Base-by-base conservation (phyloP, 2,888 invertebrate species). In the Trilocha varians region DNA sequence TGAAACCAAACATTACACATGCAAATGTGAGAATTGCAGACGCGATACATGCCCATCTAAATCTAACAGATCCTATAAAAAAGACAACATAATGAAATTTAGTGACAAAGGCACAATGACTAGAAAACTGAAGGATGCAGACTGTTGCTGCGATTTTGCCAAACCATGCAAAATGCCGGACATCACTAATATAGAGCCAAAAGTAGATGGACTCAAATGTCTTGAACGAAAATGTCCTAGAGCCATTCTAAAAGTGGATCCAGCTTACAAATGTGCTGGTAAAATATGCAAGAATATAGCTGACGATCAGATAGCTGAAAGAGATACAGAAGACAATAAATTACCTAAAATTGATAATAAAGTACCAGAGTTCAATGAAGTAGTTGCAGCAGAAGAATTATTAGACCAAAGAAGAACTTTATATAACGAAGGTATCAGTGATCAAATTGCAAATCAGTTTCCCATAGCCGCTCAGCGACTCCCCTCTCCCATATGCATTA, bases 401-500 rank as follows among this genome's bases (percentile, higher is more conserved):
- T 25, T 25, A 25, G 25, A 25, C 5, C 25, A 25, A 25, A 25
- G 67, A 38, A 72, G 57, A 46, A 63, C 58, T 13, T 43, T 77
- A 32, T 78, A 78, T 47, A 78, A 78, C 39, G 78, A 80, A 51
- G 78, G 78, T 13, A 78, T 78, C 14, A 67, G 66, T 45, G 70
- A 78, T 39, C 25, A 32, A 0, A 46, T 62, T 16, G 48, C 59
- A 0, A 41, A 52, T 17, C 45, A 43, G 3, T 37, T 48, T 32
- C 51, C 49, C 3, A 15, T 46, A n/a, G 9, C 34, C 8, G 33
- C 52, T 0, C 38, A 38, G 1, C 37, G 15, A 9, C 13, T 40
- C 3, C 46, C 53, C 6, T 41, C 47, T 32, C 48, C 49, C 11
- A 36, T 34, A 0, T 52, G 45, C 6, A 3, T 49, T 3, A 48